Conservation (phyloP, 2,888 invertebrate species). For the Caprella mutica region DNA sequence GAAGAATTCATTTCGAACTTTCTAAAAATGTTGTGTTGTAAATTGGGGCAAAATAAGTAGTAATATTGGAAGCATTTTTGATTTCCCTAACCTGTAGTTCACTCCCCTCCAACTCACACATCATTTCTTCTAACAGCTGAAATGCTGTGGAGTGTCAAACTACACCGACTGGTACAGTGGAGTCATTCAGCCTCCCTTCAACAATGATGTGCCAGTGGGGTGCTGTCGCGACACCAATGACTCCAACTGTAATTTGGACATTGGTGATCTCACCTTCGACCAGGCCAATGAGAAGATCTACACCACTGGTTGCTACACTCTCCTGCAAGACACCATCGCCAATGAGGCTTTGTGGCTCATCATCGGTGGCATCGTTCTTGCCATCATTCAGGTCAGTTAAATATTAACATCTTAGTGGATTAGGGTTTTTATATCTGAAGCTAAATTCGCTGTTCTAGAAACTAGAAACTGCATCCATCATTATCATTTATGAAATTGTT, state of each 20-base stretch:
- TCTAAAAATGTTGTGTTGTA: no score
- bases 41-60: no score
- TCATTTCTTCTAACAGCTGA: conserved; percentile 10
- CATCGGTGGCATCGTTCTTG: conserved; percentile 20
- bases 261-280: not conserved
- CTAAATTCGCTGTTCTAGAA: no score
- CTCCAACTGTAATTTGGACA: not conserved
- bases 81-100: no score
- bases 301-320: conserved; percentile 19
- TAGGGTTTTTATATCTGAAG: no score
- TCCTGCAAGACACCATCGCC: conserved; percentile 12
- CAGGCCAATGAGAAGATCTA: not conserved
- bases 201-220: conserved; percentile 10
- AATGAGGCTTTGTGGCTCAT: conserved; percentile 15
- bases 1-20: no score
- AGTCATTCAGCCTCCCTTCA: not conserved
- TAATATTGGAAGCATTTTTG: no score
- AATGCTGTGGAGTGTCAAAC: conserved; percentile 25
- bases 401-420: no score
- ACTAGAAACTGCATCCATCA: no score
- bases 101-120: not conserved
- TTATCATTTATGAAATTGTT: no score
- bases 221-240: conserved; percentile 8
- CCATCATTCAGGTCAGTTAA: conserved; percentile 21
- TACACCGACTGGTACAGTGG: conserved; percentile 17